phyloP scores from a whole-genome alignment of 2,888 invertebrate genomes.

The Xylophagus ater region DNA sequence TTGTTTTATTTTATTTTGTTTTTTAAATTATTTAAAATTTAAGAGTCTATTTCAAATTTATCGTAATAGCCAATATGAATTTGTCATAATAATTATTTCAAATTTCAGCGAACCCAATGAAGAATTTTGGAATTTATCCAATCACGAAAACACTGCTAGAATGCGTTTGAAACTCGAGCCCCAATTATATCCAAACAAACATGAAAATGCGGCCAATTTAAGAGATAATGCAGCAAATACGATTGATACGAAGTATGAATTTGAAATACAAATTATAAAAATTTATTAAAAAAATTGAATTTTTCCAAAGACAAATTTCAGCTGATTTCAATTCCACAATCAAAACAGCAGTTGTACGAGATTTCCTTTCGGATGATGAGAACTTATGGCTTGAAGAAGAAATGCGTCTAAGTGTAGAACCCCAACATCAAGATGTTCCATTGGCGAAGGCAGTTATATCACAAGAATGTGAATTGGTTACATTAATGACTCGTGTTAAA shows the following conservation, averaged over 20 bases:
- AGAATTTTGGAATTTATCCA: constrained; percentile 48
- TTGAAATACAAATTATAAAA: not conserved
- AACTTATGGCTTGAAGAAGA: constrained; percentile 41
- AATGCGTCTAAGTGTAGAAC: constrained; percentile 36
- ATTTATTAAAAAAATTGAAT: not conserved
- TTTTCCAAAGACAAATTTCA: constrained; percentile 29
- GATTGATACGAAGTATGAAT: constrained; percentile 31
- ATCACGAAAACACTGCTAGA: constrained; percentile 49
- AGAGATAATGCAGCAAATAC: constrained; percentile 44
- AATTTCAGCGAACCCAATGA: constrained; percentile 33
- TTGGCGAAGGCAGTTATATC: constrained; percentile 48
- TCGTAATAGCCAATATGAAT: no score
- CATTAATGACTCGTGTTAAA: constrained; percentile 47
- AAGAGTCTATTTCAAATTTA: no score
- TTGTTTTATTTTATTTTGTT: not conserved
- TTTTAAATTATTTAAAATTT: not conserved
- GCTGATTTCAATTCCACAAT: constrained; percentile 37
- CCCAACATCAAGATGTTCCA: constrained; percentile 39
- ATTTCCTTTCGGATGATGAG: constrained; percentile 39
- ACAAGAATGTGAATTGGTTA: constrained; percentile 51
- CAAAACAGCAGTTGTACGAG: constrained; percentile 38
- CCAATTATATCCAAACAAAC: constrained; percentile 45
- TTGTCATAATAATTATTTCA: constrained; percentile 8
- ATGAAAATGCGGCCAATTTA: constrained; percentile 47
- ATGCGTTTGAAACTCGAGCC: constrained; percentile 51